These are phyloP conservation scores for Helicoverpa assulta DNA, from an alignment of 2,888 invertebrate species.

Conservation along the genomic window DNA sequence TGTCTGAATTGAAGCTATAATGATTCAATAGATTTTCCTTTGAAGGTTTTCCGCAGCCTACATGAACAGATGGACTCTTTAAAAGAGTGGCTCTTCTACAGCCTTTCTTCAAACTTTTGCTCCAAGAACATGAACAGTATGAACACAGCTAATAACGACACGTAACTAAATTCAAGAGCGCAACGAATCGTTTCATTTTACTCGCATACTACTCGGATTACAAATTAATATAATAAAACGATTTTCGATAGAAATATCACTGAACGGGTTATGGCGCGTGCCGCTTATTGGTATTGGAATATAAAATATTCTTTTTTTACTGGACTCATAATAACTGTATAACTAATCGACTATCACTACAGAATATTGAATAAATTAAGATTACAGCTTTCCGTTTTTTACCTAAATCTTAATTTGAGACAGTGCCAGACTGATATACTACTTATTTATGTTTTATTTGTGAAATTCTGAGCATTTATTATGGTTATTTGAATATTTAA, in stretches of 20 bases:
- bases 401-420: neutral
- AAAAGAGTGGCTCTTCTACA: conserved; percentile 26
- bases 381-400: neutral
- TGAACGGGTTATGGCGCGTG: conserved; percentile 57
- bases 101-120: neutral
- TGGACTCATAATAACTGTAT: conserved; percentile 17
- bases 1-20: too few species aligned
- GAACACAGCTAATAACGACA: conserved; percentile 79
- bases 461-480: neutral
- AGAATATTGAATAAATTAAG: neutral
- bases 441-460: neutral
- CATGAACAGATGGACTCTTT: too few species aligned
- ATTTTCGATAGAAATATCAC: conserved; percentile 60
- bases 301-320: conserved; percentile 20
- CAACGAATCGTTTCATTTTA: conserved; percentile 80
- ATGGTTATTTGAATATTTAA: conserved; percentile 2
- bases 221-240: conserved; percentile 68
- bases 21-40: too few species aligned
- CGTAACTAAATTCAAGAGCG: conserved; percentile 85
- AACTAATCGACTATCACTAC: conserved; percentile 9
- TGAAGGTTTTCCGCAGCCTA: too few species aligned
- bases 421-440: neutral
- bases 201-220: conserved; percentile 66
- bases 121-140: conserved; percentile 45
- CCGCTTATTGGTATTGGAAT: conserved; percentile 32